These are phyloP conservation scores for Numida meleagris DNA, from an alignment of 2,113 vertebrate genomes.

Conservation along the genomic window DNA sequence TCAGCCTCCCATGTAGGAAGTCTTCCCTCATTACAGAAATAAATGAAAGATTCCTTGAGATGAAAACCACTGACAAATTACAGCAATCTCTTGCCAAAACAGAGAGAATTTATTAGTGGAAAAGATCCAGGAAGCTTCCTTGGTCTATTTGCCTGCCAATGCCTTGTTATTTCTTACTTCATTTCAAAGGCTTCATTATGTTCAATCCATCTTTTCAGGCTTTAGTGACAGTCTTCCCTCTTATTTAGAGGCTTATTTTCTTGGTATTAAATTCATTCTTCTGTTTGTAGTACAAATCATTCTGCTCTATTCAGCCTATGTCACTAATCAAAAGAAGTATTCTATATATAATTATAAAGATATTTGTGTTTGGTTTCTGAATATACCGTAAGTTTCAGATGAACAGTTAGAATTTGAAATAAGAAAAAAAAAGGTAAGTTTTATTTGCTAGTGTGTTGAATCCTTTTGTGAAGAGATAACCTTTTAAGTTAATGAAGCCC, in stretches of 20 bases:
- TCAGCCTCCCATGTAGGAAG: neutral
- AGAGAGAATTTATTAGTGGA: neutral
- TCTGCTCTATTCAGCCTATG: neutral
- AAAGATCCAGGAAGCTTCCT: conserved; percentile 21
- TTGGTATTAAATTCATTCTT: neutral
- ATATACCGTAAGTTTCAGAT: neutral
- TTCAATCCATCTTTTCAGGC: neutral
- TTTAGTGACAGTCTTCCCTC: neutral
- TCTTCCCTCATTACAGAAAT: neutral
- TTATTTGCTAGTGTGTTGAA: neutral
- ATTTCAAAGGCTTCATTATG: conserved; percentile 8
- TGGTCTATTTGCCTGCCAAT: conserved; percentile 4
- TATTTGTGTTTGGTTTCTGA: neutral
- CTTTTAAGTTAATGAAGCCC: neutral
- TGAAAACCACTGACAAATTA: conserved; percentile 16
- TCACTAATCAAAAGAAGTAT: neutral
- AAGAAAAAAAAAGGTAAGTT: neutral
- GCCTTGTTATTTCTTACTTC: conserved; percentile 4
- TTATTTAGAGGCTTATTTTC: conserved; percentile 9
- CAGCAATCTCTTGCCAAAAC: conserved; percentile 2
- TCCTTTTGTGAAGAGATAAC: neutral
- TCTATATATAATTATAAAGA: neutral
- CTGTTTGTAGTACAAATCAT: neutral
- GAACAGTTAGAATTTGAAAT: neutral
- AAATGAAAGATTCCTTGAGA: neutral